phyloP scores from a whole-genome alignment of 2,797 vertebrate species.

The Smutsia temminckii region DNA sequence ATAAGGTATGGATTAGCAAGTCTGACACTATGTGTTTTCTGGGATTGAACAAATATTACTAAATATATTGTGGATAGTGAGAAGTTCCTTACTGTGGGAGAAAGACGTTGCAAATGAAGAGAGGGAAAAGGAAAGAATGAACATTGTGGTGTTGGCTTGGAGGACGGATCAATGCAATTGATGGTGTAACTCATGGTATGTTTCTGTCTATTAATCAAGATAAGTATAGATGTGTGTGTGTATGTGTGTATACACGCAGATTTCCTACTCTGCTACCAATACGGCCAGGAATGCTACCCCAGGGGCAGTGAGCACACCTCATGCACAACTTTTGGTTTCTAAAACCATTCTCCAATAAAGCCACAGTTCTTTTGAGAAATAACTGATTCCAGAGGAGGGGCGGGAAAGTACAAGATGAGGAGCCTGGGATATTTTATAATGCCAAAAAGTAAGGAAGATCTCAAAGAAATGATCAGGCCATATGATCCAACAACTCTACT shows the following conservation, averaged over 20 bases:
- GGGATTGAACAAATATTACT: not conserved
- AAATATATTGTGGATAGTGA: not conserved
- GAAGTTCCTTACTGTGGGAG: not conserved
- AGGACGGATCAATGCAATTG: not conserved
- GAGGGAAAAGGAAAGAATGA: not conserved
- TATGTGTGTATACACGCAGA: not conserved
- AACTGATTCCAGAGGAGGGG: not conserved
- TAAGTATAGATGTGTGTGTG: not conserved
- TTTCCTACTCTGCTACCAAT: not conserved
- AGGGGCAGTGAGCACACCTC: not conserved
- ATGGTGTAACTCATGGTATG: not conserved
- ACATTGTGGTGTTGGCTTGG: not conserved
- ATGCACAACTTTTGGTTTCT: not conserved
- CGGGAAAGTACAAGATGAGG: not conserved
- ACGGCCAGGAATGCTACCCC: not conserved
- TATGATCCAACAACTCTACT: not conserved
- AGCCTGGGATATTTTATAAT: not conserved
- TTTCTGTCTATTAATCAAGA: not conserved
- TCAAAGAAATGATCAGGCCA: not conserved
- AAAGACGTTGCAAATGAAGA: not conserved
- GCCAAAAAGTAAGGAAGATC: not conserved
- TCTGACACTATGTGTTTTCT: not conserved
- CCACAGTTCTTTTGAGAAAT: not conserved
- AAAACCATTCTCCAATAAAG: slow-evolving; percentile 4
- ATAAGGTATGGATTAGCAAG: not conserved